Percentiles rank a stretch among this genome's conserved stretches.
phyloP scores from a whole-genome alignment of 2,888 invertebrate genomes.

The Andrena haemorrhoa region DNA sequence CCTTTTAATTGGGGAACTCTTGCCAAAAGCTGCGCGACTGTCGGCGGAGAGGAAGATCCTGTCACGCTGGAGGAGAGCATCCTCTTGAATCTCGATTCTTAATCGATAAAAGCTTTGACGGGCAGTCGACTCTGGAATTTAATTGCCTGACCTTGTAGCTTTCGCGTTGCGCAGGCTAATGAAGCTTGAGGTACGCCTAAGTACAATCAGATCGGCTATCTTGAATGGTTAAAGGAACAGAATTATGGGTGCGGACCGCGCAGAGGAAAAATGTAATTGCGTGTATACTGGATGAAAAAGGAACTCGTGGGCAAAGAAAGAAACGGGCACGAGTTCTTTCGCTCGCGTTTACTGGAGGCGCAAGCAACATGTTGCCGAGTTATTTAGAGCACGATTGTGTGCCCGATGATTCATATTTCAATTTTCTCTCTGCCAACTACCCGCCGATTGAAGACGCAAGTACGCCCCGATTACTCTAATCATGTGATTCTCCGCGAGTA shows the following conservation, averaged over 20 bases:
- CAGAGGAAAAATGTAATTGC: constrained; percentile 35
- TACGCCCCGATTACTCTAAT: constrained; percentile 65
- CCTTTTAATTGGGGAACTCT: too few species aligned
- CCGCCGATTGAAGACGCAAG: constrained; percentile 58
- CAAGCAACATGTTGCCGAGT: constrained; percentile 35
- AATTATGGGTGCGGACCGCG: constrained; percentile 21
- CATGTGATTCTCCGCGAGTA: constrained; percentile 52
- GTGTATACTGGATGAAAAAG: constrained; percentile 16
- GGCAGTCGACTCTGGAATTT: not conserved
- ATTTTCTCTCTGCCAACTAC: constrained; percentile 61
- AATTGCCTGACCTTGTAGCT: not conserved
- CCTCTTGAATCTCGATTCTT: too few species aligned
- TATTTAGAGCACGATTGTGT: constrained; percentile 67
- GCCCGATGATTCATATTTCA: constrained; percentile 70
- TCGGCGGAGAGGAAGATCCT: too few species aligned
- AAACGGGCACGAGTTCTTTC: constrained; percentile 35
- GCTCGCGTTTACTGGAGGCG: constrained; percentile 1
- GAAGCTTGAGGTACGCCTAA: constrained; percentile 3
- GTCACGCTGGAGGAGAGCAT: too few species aligned
- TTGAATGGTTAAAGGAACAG: not conserved
- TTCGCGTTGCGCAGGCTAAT: constrained; percentile 9
- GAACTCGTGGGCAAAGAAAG: constrained; percentile 22
- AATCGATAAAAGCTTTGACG: too few species aligned
- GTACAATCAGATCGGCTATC: constrained; percentile 3
- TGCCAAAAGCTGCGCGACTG: too few species aligned